A percentile compares a stretch with the other conserved stretches of the same genome.
Conservation (phyloP, 37 sponge, comb jelly and placozoan genomes). For the Axinella damicornis region DNA sequence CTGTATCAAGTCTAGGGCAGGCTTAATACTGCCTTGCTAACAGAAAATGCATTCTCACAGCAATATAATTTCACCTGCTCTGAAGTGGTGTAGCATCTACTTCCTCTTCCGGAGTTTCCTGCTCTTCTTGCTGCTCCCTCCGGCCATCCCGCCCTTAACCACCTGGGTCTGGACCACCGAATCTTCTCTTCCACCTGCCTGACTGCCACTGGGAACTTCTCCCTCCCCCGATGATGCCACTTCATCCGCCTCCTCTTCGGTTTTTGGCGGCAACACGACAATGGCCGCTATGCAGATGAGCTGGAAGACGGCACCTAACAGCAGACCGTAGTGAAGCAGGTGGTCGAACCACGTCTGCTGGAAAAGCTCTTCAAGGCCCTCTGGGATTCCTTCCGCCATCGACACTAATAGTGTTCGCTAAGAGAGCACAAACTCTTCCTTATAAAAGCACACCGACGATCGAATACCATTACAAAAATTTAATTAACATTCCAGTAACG, state of each 20-base stretch:
- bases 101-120: neutral
- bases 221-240: neutral
- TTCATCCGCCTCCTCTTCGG: neutral
- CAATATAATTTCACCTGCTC: no score
- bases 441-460: no score
- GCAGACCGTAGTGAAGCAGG: slow-evolving; percentile 61
- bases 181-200: neutral
- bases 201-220: neutral
- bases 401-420: no score
- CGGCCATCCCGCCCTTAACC: neutral
- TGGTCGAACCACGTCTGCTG: slow-evolving; percentile 54
- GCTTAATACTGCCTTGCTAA: no score
- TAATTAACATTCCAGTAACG: no score
- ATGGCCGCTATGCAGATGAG: slow-evolving; percentile 70
- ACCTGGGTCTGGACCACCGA: neutral
- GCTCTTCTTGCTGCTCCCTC: slow-evolving; percentile 1
- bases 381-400: no score
- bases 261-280: slow-evolving; percentile 38
- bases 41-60: no score
- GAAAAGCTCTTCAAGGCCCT: slow-evolving; percentile 33
- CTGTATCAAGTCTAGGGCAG: no score
- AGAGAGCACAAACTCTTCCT: no score
- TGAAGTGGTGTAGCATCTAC: neutral
- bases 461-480: no score
- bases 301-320: slow-evolving; percentile 68